Percentiles rank a stretch among this genome's conserved stretches.
These are phyloP conservation scores for Suillia variegata DNA, from an alignment of 2,888 invertebrate genomes.

Conservation along the genomic window DNA sequence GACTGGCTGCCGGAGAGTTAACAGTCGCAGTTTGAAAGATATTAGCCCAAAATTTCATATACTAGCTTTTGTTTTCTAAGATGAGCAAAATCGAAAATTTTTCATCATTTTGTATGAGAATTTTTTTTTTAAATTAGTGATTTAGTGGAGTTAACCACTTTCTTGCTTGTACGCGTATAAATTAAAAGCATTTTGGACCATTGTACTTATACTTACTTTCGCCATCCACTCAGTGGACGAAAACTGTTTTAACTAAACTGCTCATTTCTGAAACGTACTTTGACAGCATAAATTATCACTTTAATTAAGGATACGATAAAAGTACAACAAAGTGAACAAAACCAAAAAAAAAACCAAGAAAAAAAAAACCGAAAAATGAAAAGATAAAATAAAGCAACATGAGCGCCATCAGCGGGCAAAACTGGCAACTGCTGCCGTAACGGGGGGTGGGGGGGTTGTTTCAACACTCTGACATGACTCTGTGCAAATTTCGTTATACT, in stretches of 20 bases:
- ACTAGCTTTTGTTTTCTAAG: no score
- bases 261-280: conserved; percentile 15
- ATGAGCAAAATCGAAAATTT: no score
- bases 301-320: conserved; percentile 33
- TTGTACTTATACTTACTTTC: no score
- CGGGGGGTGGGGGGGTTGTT: neutral
- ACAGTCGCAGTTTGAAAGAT: no score
- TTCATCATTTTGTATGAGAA: no score
- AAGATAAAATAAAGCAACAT: neutral
- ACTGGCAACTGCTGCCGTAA: neutral
- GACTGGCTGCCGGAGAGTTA: no score
- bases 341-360: conserved; percentile 10
- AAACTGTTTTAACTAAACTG: conserved; percentile 11
- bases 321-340: conserved; percentile 24
- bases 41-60: no score
- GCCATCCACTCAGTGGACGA: neutral
- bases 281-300: conserved; percentile 34
- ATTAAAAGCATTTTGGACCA: no score
- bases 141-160: no score
- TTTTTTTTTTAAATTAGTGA: no score
- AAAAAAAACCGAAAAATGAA: conserved; percentile 6
- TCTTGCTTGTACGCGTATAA: no score
- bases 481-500: conserved; percentile 29
- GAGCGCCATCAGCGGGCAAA: neutral
- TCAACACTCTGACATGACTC: conserved; percentile 13